Base-by-base conservation (phyloP, 64 coral and sea anemone genomes). In the Dendronephthya gigantea region DNA sequence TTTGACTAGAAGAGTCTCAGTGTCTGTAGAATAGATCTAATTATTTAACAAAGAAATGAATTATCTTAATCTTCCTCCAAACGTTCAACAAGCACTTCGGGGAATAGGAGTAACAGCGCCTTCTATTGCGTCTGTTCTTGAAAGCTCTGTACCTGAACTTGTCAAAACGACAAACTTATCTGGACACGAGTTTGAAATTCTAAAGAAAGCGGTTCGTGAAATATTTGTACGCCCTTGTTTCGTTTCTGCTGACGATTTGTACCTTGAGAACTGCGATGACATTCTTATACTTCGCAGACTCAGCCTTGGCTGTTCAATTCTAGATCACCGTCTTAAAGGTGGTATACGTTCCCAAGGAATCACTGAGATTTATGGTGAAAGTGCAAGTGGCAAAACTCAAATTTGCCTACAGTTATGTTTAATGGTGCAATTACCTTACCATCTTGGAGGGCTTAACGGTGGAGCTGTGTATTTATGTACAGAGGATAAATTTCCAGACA, bases 401-500 rank as follows among this genome's bases (percentile, higher is more conserved):
- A 22, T 93, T 22, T 98, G 92, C 75, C 69, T 98, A 15, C 95
- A 98, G 49, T 51, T 98, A 12, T 98, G 92, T 28, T 59, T 98
- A 37, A 84, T 91, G 15, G 95, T 98, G 33, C 95, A 98, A 87
- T 85, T 98, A 50, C 92, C 90, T 1, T 50, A 29, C 28, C 81
- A 90, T 1, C 48, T 30, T 55, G 92, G 95, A 30, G 95, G 95
- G 5, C 39, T 98, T 72, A 87, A 55, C 17, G 90, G 89, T 89
- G 95, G 91, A 33, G 94, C 89, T 51, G 82, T 97, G 69, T 97
- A 91, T 66, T 84, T 97, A 83, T 89, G 86, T 52, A 97, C 94
- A 55, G 91, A 97, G 45, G 94, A 97, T 93, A 91, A 91, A 34
- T 97, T 97, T 32, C 94, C 94, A 69, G 93, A 89, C 82, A 97